phyloP scores from a whole-genome alignment of 2,113 vertebrate species.

The Turdus rufiventris region DNA sequence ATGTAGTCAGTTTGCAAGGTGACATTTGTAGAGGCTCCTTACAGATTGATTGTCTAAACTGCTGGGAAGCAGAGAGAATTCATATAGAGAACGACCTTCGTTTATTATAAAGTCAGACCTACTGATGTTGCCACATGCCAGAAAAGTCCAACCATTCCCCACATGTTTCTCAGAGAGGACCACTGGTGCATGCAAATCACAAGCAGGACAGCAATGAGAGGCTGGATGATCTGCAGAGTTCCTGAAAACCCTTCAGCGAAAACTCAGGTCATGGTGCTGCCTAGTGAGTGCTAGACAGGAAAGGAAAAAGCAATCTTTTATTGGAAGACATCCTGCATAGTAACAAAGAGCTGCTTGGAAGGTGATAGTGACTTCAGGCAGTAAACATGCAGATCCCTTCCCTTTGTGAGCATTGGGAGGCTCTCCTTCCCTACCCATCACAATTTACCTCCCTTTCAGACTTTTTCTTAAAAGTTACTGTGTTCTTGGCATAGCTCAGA shows the following conservation, averaged over 20 bases:
- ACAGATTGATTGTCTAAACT: conserved; percentile 31
- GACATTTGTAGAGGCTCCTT: conserved; percentile 44
- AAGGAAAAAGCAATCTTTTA: neutral
- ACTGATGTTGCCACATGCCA: neutral
- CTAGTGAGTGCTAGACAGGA: neutral
- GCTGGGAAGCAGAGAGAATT: neutral
- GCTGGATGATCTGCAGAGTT: neutral
- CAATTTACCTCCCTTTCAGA: neutral
- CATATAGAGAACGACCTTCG: neutral
- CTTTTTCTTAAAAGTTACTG: neutral
- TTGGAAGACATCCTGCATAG: neutral
- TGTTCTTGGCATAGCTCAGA: neutral
- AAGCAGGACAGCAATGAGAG: neutral
- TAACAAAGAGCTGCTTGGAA: neutral
- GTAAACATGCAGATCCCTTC: neutral
- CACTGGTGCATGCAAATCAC: neutral
- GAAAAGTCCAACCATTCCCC: neutral
- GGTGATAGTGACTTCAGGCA: neutral
- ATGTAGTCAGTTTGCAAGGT: conserved; percentile 29
- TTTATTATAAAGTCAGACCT: neutral
- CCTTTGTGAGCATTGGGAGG: neutral
- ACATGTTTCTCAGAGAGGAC: neutral
- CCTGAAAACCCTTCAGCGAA: neutral
- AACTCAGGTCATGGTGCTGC: neutral
- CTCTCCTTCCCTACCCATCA: neutral